phyloP scores from a whole-genome alignment of 2,888 invertebrate genomes.

The Napeogenes sylphis region DNA sequence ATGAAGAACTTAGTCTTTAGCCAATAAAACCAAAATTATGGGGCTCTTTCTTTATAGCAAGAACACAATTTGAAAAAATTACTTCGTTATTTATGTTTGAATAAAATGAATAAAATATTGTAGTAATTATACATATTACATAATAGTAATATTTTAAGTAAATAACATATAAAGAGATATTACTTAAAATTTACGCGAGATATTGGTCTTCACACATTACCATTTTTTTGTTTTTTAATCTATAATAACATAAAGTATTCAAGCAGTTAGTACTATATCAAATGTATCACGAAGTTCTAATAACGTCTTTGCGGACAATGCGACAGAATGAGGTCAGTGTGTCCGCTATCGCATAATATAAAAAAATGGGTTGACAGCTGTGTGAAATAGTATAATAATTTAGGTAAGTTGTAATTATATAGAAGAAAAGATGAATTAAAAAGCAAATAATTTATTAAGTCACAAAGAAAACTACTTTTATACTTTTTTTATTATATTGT shows the following conservation, averaged over 20 bases:
- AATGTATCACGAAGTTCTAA: conserved; percentile 35
- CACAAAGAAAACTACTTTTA: too few species aligned
- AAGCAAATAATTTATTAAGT: too few species aligned
- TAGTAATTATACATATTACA: conserved; percentile 11
- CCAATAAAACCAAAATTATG: not conserved
- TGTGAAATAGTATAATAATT: too few species aligned
- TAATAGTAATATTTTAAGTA: conserved; percentile 16
- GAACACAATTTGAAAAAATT: not conserved
- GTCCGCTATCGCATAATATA: conserved; percentile 9
- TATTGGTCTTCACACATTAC: too few species aligned
- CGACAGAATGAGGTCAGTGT: conserved; percentile 48
- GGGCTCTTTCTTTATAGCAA: conserved; percentile 1
- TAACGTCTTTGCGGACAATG: conserved; percentile 43
- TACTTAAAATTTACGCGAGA: too few species aligned
- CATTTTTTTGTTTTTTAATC: not conserved
- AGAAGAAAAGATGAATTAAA: too few species aligned
- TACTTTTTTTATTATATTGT: too few species aligned
- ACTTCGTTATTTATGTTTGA: not conserved
- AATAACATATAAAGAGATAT: not conserved
- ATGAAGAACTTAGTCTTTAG: conserved; percentile 26
- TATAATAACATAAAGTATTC: not conserved
- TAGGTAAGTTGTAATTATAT: too few species aligned
- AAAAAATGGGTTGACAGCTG: too few species aligned
- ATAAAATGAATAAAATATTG: conserved; percentile 9
- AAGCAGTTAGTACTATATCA: conserved; percentile 9